Evolutionary conservation across 2,888 invertebrate species (phyloP), one percentile per base, ranked within the genome.

Genomic region (Endomychus coccineus): DNA sequence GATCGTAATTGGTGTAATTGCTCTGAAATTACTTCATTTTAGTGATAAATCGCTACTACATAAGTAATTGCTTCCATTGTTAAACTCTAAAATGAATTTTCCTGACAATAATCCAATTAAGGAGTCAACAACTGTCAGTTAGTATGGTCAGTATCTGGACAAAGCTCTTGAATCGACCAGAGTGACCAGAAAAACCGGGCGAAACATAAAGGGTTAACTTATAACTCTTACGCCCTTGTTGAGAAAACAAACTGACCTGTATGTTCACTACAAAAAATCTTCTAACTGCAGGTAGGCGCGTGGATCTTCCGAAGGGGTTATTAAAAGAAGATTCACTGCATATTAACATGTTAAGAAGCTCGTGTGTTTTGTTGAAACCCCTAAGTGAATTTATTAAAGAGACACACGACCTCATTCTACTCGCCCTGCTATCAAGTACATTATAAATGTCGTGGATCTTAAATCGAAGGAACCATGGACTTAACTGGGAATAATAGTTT

Each of bases 291-390:
- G 51, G 53, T 54, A 53, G 42, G 43, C 15, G 35, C 43, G 48
- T 49, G 54, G 48, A 52, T 53, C 46, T 49, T 43, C 45, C 34
- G n/a, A n/a, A 43, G 39, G 49, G 55, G 54, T 52, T 51, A 58
- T 61, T 58, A 59, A 58, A 53, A 48, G 54, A 60, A 59, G 61
- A 54, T 51, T 40, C 50, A 42, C 43, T 49, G 34, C 42, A 43
- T 42, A 50, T 50, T 46, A 48, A 45, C 39, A 44, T 40, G 41
- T 43, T 30, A 33, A 40, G 34, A 25, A 29, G 31, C 36, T 41
- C 44, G 44, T 39, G 44, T 44, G 44, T 42, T 6, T n/a, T n/a
- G n/a, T n/a, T 7, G 21, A 19, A n/a, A n/a, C 21, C 21, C 21
- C 21, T 7, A 19, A 7, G 6, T 19, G 21, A 19, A 19, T 19